Conservation (phyloP, 1,140 invertebrate genomes). For the Microplitis mediator region DNA sequence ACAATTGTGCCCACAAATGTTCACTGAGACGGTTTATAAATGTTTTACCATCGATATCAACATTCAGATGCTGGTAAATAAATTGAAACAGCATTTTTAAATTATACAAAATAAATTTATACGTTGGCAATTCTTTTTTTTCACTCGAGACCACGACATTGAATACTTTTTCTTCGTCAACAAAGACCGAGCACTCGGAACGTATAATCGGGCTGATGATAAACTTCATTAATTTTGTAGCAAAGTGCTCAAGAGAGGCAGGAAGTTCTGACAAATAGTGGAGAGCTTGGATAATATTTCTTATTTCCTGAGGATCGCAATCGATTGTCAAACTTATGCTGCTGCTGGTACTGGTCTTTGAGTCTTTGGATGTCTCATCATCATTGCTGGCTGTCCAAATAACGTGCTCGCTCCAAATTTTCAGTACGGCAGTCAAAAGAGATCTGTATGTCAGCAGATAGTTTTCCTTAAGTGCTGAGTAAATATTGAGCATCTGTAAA, state of each 20-base stretch:
- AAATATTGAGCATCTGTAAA: conserved; percentile 62
- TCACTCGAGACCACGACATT: conserved; percentile 58
- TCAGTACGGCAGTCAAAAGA: conserved; percentile 56
- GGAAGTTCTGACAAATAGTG: conserved; percentile 58
- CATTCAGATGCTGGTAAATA: conserved; percentile 66
- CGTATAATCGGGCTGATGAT: conserved; percentile 66
- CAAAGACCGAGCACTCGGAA: conserved; percentile 58
- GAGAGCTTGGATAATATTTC: conserved; percentile 62
- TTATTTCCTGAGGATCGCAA: conserved; percentile 51
- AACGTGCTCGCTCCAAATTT: conserved; percentile 61
- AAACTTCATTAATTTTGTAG: conserved; percentile 61
- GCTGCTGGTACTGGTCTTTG: conserved; percentile 29
- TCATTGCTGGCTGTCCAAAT: conserved; percentile 43
- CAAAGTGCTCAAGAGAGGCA: conserved; percentile 61
- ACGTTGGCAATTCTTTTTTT: conserved; percentile 56
- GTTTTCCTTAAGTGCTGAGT: conserved; percentile 50
- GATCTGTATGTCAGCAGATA: conserved; percentile 52
- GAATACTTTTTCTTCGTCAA: conserved; percentile 54
- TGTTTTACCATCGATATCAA: conserved; percentile 60
- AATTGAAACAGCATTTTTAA: conserved; percentile 68
- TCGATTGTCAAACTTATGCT: conserved; percentile 46
- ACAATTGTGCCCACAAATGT: conserved; percentile 68
- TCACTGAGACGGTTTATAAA: conserved; percentile 70
- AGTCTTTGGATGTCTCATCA: neutral
- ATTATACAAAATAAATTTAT: conserved; percentile 68